Evolutionary conservation across 2,113 vertebrate species (phyloP).

Genomic region (Megaleporinus macrocephalus): DNA sequence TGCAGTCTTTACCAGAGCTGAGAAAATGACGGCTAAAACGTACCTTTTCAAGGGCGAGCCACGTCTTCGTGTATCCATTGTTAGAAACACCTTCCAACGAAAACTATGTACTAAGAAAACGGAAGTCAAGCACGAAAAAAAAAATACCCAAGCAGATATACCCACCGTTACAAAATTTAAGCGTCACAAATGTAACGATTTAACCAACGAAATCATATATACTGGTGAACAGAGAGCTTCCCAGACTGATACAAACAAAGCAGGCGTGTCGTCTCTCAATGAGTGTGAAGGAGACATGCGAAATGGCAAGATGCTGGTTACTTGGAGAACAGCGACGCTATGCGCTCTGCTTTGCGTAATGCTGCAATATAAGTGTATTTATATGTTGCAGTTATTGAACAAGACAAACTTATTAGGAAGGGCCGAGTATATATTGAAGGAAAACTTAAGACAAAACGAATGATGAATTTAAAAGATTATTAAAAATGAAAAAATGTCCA

Average conservation of each 20-base stretch:
- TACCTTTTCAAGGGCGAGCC: background rate
- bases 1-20: conserved; percentile 29
- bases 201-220: background rate
- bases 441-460: no score
- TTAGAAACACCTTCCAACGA: background rate
- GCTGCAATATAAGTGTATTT: background rate
- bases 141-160: background rate
- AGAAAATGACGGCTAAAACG: conserved; percentile 30
- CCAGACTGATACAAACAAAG: background rate
- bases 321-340: conserved; percentile 11
- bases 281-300: background rate
- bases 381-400: no score
- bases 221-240: background rate
- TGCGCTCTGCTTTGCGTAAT: background rate
- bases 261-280: background rate
- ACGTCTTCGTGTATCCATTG: conserved; percentile 5
- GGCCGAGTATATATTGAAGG: no score
- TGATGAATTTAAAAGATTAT: no score
- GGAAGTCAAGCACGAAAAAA: background rate
- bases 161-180: background rate
- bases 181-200: background rate
- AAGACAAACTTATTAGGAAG: background rate
- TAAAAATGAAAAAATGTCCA: no score
- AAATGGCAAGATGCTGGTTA: background rate
- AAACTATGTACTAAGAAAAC: background rate